phyloP scores from a whole-genome alignment of 2,113 vertebrate species.

The Eurypyga helias region DNA sequence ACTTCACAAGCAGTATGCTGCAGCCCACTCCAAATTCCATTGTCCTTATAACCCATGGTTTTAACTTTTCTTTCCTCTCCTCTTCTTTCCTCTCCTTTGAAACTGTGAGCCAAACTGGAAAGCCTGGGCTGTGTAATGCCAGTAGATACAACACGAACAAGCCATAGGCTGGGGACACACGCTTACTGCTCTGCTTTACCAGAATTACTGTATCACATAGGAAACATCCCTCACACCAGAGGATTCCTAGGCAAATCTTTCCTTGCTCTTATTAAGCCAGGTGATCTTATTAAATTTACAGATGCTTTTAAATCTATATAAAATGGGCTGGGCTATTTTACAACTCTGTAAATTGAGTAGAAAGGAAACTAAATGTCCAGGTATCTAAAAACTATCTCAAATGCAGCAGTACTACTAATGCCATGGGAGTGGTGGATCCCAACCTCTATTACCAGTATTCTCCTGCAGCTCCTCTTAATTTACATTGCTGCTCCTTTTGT shows the following conservation, averaged over 20 bases:
- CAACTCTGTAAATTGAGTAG: not conserved
- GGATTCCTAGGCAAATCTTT: not conserved
- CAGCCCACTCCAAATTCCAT: not conserved
- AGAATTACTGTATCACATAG: not conserved
- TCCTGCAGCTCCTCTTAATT: not conserved
- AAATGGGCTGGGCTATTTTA: not conserved
- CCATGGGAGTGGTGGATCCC: not conserved
- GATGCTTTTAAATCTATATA: not conserved
- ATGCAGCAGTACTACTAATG: not conserved
- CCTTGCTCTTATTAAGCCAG: not conserved
- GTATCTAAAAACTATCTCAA: not conserved
- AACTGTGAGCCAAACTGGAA: not conserved
- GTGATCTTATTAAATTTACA: not conserved
- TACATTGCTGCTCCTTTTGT: not conserved
- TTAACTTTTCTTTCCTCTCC: not conserved
- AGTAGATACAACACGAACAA: too few species aligned
- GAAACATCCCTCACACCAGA: not conserved
- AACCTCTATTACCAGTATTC: not conserved
- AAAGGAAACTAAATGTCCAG: not conserved
- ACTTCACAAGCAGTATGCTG: not conserved
- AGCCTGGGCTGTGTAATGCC: not conserved
- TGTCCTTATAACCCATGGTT: not conserved
- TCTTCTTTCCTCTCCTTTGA: not conserved
- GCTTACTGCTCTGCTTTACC: not conserved
- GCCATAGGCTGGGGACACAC: not conserved